phyloP scores from a whole-genome alignment of 2,888 invertebrate genomes.

The Griposia aprilina region DNA sequence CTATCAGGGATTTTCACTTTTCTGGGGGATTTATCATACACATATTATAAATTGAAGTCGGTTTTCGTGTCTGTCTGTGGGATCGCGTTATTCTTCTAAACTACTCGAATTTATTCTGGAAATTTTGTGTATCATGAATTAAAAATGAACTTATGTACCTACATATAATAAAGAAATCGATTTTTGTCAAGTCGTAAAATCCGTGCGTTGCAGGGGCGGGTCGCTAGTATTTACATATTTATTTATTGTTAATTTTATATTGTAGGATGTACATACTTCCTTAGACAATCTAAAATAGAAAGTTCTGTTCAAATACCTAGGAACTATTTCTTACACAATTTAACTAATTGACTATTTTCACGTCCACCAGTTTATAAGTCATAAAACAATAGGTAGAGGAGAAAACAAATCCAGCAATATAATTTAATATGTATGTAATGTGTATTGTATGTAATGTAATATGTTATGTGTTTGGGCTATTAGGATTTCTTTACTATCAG shows the following conservation, averaged over 20 bases:
- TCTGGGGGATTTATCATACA: not conserved
- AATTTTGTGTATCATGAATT: not conserved
- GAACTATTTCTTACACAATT: constrained; percentile 4
- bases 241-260: not conserved
- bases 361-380: constrained; percentile 33
- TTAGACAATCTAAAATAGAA: constrained; percentile 10
- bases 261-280: not conserved
- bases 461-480: not conserved
- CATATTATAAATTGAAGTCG: too few species aligned
- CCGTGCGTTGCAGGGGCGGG: too few species aligned
- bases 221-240: too few species aligned
- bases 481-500: not conserved
- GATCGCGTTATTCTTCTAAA: not conserved
- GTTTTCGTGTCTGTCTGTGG: not conserved
- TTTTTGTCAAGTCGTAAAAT: not conserved
- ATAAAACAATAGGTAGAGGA: constrained; percentile 25
- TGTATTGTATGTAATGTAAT: too few species aligned
- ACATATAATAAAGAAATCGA: not conserved
- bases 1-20: not conserved
- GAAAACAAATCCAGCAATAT: too few species aligned
- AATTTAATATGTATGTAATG: too few species aligned
- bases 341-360: constrained; percentile 21
- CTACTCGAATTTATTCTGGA: not conserved
- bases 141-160: not conserved
- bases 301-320: not conserved